These are phyloP conservation scores for Pomacea canaliculata DNA, from an alignment of 2,888 invertebrate genomes.

Conservation along the genomic window DNA sequence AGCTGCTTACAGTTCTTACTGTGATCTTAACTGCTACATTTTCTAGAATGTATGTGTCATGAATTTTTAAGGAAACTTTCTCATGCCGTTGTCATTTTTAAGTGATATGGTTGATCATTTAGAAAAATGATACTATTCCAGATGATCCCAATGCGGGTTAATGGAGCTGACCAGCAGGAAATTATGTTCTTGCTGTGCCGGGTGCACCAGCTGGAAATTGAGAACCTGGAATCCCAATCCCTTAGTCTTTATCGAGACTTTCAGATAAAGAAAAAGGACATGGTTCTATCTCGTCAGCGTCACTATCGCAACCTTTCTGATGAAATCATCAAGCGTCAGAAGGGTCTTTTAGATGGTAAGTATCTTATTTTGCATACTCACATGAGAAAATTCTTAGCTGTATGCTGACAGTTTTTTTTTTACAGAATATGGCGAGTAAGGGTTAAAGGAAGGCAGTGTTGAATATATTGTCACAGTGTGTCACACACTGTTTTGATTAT, in stretches of 20 bases:
- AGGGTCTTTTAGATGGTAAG: slow-evolving; percentile 85
- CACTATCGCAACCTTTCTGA: slow-evolving; percentile 88
- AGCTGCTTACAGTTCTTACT: too few species aligned
- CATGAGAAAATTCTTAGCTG: background rate
- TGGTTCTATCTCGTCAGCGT: slow-evolving; percentile 85
- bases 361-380: background rate
- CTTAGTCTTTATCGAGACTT: slow-evolving; percentile 87
- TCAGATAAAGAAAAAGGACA: slow-evolving; percentile 85
- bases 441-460: too few species aligned
- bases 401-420: background rate
- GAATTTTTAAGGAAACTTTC: too few species aligned
- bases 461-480: too few species aligned
- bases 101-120: too few species aligned
- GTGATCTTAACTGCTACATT: too few species aligned
- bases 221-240: slow-evolving; percentile 86
- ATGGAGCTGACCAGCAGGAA: slow-evolving; percentile 91
- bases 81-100: too few species aligned
- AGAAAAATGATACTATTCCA: slow-evolving; percentile 61
- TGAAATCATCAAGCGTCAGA: slow-evolving; percentile 90
- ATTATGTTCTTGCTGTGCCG: slow-evolving; percentile 87
- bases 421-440: too few species aligned
- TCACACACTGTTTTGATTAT: too few species aligned
- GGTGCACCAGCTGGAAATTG: slow-evolving; percentile 93
- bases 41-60: too few species aligned
- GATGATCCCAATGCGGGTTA: slow-evolving; percentile 87